Evolutionary conservation across 2,888 invertebrate genomes (phyloP), one percentile per base, ranked within the genome.

Genomic region (Heliconius erato): DNA sequence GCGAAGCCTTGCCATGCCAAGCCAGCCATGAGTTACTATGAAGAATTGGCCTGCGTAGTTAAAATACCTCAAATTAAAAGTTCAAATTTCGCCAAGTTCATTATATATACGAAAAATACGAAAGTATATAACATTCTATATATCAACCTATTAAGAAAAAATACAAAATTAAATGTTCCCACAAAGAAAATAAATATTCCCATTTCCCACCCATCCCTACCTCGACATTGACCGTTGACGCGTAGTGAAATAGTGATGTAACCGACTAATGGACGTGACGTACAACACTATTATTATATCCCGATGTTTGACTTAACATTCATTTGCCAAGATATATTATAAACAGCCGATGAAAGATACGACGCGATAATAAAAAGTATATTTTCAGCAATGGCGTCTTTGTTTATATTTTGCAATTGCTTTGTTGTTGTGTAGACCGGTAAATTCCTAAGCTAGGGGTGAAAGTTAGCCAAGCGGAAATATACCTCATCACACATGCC

Each of bases 181-280:
- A 26, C 26, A 28, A 28, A 32, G 28, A 16, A 32, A 67, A 16
- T 16, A 67, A 35, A 40, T 63, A 35, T 16, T 26, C 40, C 59
- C n/a, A n/a, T 32, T n/a, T n/a, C 28, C 26, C 65, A 26, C 28
- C 49, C 54, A 67, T 76, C 67, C 19, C 59, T 44, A 68, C 76
- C 76, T 78, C 74, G 82, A 69, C 82, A 82, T 82, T 82, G 82
- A 80, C 82, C 82, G 59, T 72, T 71, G 59, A 77, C 76, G 71
- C 78, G 79, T 35, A 16, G 67, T 81, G 81, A 81, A 68, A 65
- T 35, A 16, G 67, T 81, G 81, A 81, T 79, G 83, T 83, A 81
- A 83, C 83, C 19, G 59, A 12, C 74, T 79, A 71, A 79, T 74
- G 79, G 80, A 26, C 49, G 78, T 82, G 83, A 82, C 82, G 84